A percentile compares a stretch with the other conserved stretches of the same genome.
These are phyloP conservation scores for Noctua janthina DNA, from an alignment of 2,888 invertebrate species.

Conservation along the genomic window DNA sequence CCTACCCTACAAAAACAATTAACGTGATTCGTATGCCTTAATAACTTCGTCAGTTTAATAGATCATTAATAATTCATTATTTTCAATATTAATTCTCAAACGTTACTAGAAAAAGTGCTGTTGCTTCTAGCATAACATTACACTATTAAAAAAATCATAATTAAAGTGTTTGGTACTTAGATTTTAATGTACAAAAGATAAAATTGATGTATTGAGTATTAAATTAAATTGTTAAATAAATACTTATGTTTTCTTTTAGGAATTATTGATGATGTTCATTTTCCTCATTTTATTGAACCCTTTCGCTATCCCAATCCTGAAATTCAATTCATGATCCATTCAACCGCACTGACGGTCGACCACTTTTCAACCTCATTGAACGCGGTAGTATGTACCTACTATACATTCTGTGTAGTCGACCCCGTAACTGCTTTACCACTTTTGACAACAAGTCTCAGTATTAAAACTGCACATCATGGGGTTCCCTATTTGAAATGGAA, in stretches of 20 bases:
- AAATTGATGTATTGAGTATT: conserved; percentile 86
- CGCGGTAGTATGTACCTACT: background rate
- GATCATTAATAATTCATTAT: conserved; percentile 27
- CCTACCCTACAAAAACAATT: conserved; percentile 45
- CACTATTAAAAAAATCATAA: conserved; percentile 75
- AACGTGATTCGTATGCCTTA: conserved; percentile 13
- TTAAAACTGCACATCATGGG: too few species aligned
- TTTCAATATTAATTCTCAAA: conserved; percentile 47
- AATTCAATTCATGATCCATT: background rate
- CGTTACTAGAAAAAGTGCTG: conserved; percentile 70
- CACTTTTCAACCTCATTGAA: background rate
- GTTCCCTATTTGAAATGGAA: too few species aligned
- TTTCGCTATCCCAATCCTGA: conserved; percentile 4
- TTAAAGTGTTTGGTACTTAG: conserved; percentile 84
- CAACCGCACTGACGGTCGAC: background rate
- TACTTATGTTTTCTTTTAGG: conserved; percentile 61
- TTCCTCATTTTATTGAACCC: conserved; percentile 14
- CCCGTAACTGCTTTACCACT: background rate
- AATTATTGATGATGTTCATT: conserved; percentile 16
- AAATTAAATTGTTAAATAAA: conserved; percentile 86
- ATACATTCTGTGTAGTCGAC: background rate
- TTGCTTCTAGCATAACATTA: conserved; percentile 78
- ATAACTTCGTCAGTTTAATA: conserved; percentile 37
- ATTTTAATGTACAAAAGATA: conserved; percentile 84
- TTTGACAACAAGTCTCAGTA: background rate